A percentile compares a stretch with the other conserved stretches of the same genome.
These are phyloP conservation scores for Falco naumanni DNA, from an alignment of 2,797 vertebrate genomes.

Conservation along the genomic window DNA sequence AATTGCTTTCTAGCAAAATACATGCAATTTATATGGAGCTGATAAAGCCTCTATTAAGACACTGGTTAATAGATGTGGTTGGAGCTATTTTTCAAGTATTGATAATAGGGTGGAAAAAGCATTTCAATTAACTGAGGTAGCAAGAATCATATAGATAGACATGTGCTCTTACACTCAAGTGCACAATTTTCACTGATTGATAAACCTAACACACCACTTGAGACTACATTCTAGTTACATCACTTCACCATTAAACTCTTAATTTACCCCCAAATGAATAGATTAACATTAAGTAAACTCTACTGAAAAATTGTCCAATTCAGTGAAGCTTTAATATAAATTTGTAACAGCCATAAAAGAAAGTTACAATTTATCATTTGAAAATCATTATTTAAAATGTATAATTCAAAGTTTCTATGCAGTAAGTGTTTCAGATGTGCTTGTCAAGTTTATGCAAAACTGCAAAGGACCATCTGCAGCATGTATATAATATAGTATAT, in stretches of 20 bases:
- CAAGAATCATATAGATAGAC: slow-evolving; percentile 59
- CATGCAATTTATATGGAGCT: slow-evolving; percentile 31
- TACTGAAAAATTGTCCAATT: slow-evolving; percentile 47
- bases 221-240: slow-evolving; percentile 64
- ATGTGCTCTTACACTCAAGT: slow-evolving; percentile 58
- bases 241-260: slow-evolving; percentile 62
- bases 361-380: slow-evolving; percentile 48
- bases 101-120: slow-evolving; percentile 64
- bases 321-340: slow-evolving; percentile 54
- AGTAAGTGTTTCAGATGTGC: not conserved
- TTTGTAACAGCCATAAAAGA: slow-evolving; percentile 46
- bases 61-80: slow-evolving; percentile 57
- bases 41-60: slow-evolving; percentile 41
- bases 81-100: slow-evolving; percentile 69
- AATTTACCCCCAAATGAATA: slow-evolving; percentile 68
- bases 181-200: slow-evolving; percentile 73
- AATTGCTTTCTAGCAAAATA: slow-evolving; percentile 54
- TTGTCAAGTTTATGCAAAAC: not conserved
- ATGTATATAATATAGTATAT: not conserved
- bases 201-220: slow-evolving; percentile 72
- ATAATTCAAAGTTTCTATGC: not conserved
- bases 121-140: slow-evolving; percentile 58
- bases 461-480: not conserved
- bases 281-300: slow-evolving; percentile 66
- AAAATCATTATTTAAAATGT: slow-evolving; percentile 36